Conservation (phyloP, 1,140 invertebrate species). For the Leucophenga varia region DNA sequence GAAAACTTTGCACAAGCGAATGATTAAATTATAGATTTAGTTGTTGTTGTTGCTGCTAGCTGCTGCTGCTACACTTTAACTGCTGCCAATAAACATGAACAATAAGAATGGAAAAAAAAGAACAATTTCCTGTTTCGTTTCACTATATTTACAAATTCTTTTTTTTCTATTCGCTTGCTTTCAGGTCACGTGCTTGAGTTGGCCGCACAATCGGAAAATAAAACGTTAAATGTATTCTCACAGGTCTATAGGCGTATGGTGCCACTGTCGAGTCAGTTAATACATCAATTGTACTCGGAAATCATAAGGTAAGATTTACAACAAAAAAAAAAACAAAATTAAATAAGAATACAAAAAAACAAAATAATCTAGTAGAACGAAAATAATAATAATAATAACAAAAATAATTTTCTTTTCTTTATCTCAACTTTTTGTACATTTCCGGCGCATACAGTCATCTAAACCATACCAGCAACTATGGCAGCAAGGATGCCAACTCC, state of each 20-base stretch:
- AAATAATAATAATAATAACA: not conserved
- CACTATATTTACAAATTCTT: constrained; percentile 1
- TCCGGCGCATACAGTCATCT: constrained; percentile 33
- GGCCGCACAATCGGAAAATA: constrained; percentile 76
- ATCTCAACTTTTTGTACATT: not conserved
- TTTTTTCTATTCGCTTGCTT: constrained; percentile 51
- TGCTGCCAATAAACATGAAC: constrained; percentile 14
- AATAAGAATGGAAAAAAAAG: constrained; percentile 28
- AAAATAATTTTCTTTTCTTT: not conserved
- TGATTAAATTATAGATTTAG: too few species aligned
- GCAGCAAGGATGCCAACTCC: constrained; percentile 23
- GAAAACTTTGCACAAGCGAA: too few species aligned
- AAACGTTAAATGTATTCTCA: constrained; percentile 71
- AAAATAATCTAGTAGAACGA: too few species aligned
- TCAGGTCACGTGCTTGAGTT: constrained; percentile 74
- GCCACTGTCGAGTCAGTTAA: constrained; percentile 63
- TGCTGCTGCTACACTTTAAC: constrained; percentile 3
- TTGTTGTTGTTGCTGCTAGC: constrained; percentile 14
- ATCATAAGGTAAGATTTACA: constrained; percentile 63
- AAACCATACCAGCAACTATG: constrained; percentile 41
- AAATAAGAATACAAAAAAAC: not conserved
- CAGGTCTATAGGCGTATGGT: constrained; percentile 75
- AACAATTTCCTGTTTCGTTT: too few species aligned
- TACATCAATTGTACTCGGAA: constrained; percentile 68
- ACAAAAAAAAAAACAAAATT: constrained; percentile 8